Conservation (phyloP, 2,113 vertebrate genomes). For the Neotoma lepida region DNA sequence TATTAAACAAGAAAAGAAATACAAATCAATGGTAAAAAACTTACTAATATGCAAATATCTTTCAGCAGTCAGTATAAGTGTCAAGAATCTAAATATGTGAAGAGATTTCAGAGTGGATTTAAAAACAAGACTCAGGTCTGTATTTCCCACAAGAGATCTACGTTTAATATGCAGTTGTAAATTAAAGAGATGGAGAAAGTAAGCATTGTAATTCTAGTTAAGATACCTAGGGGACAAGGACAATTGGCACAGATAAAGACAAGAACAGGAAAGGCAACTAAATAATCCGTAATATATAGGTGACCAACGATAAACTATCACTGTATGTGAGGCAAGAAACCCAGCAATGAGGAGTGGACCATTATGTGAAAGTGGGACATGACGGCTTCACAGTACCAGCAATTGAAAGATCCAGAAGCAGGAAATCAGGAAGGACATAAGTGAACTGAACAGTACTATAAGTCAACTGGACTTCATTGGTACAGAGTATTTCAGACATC, state of each 20-base stretch:
- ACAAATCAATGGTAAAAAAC: neutral
- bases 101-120: neutral
- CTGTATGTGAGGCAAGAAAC: neutral
- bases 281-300: neutral
- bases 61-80: neutral
- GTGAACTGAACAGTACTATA: neutral
- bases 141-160: neutral
- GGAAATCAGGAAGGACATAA: neutral
- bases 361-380: neutral
- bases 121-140: neutral
- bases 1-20: neutral
- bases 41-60: neutral
- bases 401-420: neutral
- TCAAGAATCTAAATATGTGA: neutral
- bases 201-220: neutral
- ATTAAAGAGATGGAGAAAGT: neutral
- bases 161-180: neutral
- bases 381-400: too few species aligned
- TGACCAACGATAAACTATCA: neutral
- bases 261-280: neutral
- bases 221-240: neutral
- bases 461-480: neutral
- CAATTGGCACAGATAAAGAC: neutral
- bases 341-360: neutral
- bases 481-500: neutral